Evolutionary conservation across 2,797 vertebrate genomes (phyloP), one percentile per base, ranked within the genome.

Genomic region (Enteromius mattozi): DNA sequence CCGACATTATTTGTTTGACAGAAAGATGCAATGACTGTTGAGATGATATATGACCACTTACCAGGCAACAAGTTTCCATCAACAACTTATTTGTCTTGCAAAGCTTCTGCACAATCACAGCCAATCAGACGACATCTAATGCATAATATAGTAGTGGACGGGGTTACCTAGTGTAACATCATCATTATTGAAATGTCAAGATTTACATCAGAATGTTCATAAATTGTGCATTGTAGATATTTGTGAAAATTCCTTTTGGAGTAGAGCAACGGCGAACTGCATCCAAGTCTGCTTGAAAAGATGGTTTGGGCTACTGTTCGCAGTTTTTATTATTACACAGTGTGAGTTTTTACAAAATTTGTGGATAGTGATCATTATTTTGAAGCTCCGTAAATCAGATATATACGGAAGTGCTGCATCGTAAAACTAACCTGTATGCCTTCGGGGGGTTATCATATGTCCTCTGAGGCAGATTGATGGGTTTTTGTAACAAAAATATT

Each of bases 21-120:
- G 21, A 77, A 78, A 78, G 75, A 63, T 24, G 54, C 74, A 76
- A 37, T 61, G 54, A 78, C 54, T 16, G 75, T 40, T 78, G 56
- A 56, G 49, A 37, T 56, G 33, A 76, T 37, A n/a, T 16, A 17
- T 77, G 35, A 59, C 59, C 54, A 1, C 3, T 27, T 40, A 59
- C 49, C 19, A 56, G 49, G 51, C 51, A 59, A n/a, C 14, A 17
- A 24, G 35, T 77, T 77, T 40, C 6, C 70, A 72, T 14, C 42
- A 72, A 17, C 24, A 49, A 17, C 14, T 24, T 17, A 17, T 72
- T 72, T 72, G 70, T 72, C 69, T 24, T 40, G 33, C 10, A 16
- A 56, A 35, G 19, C 33, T 76, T 12, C 12, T 16, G 10, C 3
- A 66, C 63, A 8, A 7, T 66, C 27, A 19, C 30, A 4, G 49